These are phyloP conservation scores for Thumatha senex DNA, from an alignment of 2,888 invertebrate species.

Conservation along the genomic window DNA sequence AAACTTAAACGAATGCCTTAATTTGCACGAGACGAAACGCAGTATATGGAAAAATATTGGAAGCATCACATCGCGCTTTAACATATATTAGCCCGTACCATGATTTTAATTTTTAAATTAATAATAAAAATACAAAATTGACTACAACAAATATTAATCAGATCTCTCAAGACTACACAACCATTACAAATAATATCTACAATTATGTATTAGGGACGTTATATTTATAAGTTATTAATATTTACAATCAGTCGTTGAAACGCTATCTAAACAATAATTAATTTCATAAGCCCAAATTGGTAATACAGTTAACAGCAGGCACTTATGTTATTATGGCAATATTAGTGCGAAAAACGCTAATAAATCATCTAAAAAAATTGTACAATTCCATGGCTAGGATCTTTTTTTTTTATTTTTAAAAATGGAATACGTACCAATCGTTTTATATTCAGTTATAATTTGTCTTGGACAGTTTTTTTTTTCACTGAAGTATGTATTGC, in stretches of 20 bases:
- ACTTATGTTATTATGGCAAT: constrained; percentile 70
- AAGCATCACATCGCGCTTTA: not conserved
- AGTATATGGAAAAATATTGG: no score
- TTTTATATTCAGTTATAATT: constrained; percentile 7
- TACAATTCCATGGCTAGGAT: constrained; percentile 59
- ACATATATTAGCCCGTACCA: not conserved
- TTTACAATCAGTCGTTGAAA: constrained; percentile 66
- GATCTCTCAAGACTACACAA: constrained; percentile 65
- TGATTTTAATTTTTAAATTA: constrained; percentile 30
- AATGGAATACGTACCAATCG: not conserved
- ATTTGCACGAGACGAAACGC: no score
- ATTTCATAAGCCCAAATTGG: constrained; percentile 37
- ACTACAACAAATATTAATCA: constrained; percentile 50
- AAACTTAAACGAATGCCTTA: no score
- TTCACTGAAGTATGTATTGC: constrained; percentile 27
- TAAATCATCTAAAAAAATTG: constrained; percentile 49
- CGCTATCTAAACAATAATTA: constrained; percentile 37
- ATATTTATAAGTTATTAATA: constrained; percentile 55
- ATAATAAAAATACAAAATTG: constrained; percentile 19
- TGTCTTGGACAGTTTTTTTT: constrained; percentile 19
- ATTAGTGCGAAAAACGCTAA: constrained; percentile 56
- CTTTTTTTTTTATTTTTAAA: constrained; percentile 24
- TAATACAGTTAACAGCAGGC: constrained; percentile 37
- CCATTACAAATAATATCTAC: constrained; percentile 49
- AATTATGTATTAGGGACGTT: constrained; percentile 44